Base-by-base conservation (phyloP, 2,797 vertebrate species). In the Diceros bicornis region DNA sequence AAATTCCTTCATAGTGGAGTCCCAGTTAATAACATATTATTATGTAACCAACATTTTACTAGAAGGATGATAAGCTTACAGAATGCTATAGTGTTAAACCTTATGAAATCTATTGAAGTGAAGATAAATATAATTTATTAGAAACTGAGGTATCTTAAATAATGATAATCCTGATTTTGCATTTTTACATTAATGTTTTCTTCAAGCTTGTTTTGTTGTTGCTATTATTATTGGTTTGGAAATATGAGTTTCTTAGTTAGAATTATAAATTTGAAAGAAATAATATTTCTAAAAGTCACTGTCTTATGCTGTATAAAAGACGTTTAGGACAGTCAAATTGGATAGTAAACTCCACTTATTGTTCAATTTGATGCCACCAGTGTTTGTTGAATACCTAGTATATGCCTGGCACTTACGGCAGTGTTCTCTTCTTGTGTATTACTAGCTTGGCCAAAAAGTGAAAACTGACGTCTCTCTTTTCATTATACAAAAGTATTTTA, bases 201-300 rank as follows among this genome's bases (percentile, higher is more conserved):
- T 88, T 91, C 25, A 88, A 74, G 41, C 23, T 91, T 61, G 4
- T 89, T 97, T 97, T 96, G 52, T 66, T 89, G 20, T 61, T 86
- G 72, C 41, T 94, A 13, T 68, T 95, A 62, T 94, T 90, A 74
- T n/a, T 94, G n/a, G 34, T 91, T 91, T 79, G 18, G 59, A 85
- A 69, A 89, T 62, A 74, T 0, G 71, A 78, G 27, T 93, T 96
- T 68, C 64, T 59, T 64, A 78, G 44, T 59, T 64, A 78, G 44
- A 88, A 77, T 83, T 57, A 77, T 50, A 88, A 78, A 95, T 79
- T 91, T 93, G 37, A 96, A 84, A 72, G 57, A 84, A 47, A 66
- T 89, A 59, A 25, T 79, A 77, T n/a, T 92, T 83, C 59, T 64
- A 37, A 37, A 96, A 62, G 50, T 81, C 27, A 57, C 20, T 68